A percentile compares a stretch with the other conserved stretches of the same genome.
phyloP scores from a whole-genome alignment of 2,113 vertebrate species.

The Hemiscyllium ocellatum region DNA sequence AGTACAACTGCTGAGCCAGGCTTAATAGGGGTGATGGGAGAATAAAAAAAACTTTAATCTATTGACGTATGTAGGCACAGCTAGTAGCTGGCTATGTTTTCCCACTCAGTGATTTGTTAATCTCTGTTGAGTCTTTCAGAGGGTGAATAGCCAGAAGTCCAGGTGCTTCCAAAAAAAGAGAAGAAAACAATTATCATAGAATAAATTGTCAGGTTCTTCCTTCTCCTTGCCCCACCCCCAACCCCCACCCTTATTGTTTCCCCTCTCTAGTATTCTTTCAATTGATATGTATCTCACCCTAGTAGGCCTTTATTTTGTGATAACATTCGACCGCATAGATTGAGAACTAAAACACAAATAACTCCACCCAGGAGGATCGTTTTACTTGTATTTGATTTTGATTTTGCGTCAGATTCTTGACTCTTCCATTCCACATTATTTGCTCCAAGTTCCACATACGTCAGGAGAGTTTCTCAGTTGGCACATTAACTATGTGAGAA shows the following conservation, averaged over 20 bases:
- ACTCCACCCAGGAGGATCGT: background rate
- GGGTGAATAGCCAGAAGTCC: background rate
- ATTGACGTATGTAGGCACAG: background rate
- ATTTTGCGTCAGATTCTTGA: background rate
- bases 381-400: background rate
- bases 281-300: background rate
- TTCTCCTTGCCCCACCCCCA: no score
- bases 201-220: background rate
- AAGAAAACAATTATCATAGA: background rate
- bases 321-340: background rate
- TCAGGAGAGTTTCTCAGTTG: background rate
- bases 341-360: background rate
- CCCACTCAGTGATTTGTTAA: background rate
- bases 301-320: background rate
- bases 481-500: background rate
- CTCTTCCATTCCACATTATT: background rate
- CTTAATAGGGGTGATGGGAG: background rate
- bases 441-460: background rate
- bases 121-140: background rate
- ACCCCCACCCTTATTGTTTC: background rate
- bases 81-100: background rate
- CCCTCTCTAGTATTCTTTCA: background rate
- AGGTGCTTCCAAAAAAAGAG: background rate
- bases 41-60: constrained; percentile 19
- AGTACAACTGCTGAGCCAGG: background rate